These are phyloP conservation scores for Nymphalis urticae DNA, from an alignment of 2,888 invertebrate species.

Conservation along the genomic window DNA sequence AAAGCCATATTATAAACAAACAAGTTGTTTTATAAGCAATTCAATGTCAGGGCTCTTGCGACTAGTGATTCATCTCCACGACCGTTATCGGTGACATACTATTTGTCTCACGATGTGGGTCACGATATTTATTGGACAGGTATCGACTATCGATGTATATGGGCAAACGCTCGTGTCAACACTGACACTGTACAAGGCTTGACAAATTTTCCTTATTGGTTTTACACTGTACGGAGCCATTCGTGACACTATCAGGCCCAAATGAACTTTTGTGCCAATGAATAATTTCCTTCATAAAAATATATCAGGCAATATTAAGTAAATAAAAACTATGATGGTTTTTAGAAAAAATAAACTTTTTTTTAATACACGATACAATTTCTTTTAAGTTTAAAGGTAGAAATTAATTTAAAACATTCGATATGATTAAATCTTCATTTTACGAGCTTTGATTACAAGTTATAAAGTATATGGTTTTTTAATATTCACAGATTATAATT, in stretches of 20 bases:
- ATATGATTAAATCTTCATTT: too few relatives aligned
- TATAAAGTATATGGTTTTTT: too few relatives aligned
- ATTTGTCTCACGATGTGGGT: constrained; percentile 6
- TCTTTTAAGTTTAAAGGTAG: too few relatives aligned
- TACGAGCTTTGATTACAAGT: too few relatives aligned
- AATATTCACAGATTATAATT: too few relatives aligned
- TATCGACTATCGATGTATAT: constrained; percentile 20
- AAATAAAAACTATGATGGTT: not conserved
- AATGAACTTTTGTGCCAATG: not conserved
- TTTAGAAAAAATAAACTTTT: not conserved
- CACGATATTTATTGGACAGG: constrained; percentile 26
- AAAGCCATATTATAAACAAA: not conserved
- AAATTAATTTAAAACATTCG: too few relatives aligned
- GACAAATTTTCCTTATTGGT: constrained; percentile 18
- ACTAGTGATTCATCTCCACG: constrained; percentile 9
- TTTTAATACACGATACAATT: not conserved
- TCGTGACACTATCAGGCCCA: constrained; percentile 7
- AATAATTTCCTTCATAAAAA: not conserved
- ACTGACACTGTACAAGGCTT: constrained; percentile 9
- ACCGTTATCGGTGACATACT: constrained; percentile 19
- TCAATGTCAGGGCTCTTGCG: constrained; percentile 7
- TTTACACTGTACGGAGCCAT: constrained; percentile 8
- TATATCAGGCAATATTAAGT: too few relatives aligned
- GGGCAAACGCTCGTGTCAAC: constrained; percentile 21
- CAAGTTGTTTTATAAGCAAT: not conserved